Conservation (phyloP, 2,113 vertebrate genomes). For the Panurus biarmicus region DNA sequence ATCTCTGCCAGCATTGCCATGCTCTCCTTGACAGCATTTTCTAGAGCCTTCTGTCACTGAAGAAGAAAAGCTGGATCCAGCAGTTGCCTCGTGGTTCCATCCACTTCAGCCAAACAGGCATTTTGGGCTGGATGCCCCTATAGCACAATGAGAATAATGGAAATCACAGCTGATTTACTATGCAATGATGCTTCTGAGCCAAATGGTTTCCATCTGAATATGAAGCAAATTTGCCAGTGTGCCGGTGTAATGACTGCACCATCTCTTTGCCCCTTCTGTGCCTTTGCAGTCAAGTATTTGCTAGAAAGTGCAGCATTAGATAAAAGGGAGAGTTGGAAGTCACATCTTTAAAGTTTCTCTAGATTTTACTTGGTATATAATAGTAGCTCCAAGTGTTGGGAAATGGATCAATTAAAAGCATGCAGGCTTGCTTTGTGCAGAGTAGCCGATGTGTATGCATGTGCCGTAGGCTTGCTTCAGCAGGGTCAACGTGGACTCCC, state of each 20-base stretch:
- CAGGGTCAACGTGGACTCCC: accelerated
- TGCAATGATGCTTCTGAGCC: slow-evolving; percentile 11
- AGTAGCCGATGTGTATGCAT: not conserved
- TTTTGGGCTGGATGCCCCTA: slow-evolving; percentile 15
- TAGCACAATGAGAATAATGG: slow-evolving; percentile 33
- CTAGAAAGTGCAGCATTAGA: not conserved
- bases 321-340: not conserved
- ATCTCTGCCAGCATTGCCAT: not conserved
- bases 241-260: not conserved
- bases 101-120: slow-evolving; percentile 3
- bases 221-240: not conserved
- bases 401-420: not conserved
- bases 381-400: not conserved
- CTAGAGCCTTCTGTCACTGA: slow-evolving; percentile 20
- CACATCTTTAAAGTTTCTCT: not conserved
- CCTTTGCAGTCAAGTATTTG: not conserved
- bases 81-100: slow-evolving; percentile 17
- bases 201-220: slow-evolving; percentile 46
- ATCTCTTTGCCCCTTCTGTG: not conserved
- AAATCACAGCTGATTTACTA: slow-evolving; percentile 33
- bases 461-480: not conserved
- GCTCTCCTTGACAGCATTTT: not conserved
- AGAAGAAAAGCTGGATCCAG: slow-evolving; percentile 18
- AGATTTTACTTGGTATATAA: not conserved
- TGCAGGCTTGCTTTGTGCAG: not conserved